Base-by-base conservation (phyloP, 2,113 vertebrate species). In the Zingel zingel region DNA sequence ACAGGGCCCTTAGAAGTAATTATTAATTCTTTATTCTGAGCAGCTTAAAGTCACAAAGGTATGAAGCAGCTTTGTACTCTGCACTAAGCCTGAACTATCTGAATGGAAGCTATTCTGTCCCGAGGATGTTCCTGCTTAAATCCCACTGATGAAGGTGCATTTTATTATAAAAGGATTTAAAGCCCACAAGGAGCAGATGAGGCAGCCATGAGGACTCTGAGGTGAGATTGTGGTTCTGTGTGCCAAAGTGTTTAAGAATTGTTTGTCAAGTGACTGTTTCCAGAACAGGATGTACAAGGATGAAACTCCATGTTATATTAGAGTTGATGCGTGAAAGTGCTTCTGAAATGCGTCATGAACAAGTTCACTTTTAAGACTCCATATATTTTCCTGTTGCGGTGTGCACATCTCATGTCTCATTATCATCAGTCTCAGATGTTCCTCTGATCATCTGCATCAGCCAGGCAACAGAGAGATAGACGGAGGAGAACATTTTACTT, bases 11-110 rank as follows among this genome's bases (percentile, higher is more conserved):
- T 63, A 27, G 19, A 81, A 61, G 76, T 90, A 86, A 91, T 90
- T 88, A 85, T 67, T 48, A 75, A 71, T 73, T 84, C 56, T 82
- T 74, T 57, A 81, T 74, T 64, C 67, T 58, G 63, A 81, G 64
- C 50, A 63, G 66, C 70, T 88, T 70, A 83, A 56, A 78, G 62
- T 78, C 76, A 88, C 70, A 63, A 64, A 83, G 81, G 59, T 76
- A 53, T 53, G 5, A 66, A 78, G 51, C 77, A 12, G 51, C 27
- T 39, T 68, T 62, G 87, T 74, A 45, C 61, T 50, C 21, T 16
- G 48, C 57, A 16, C n/a, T 64, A 11, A 75, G 45, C 54, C 73
- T 0, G 1, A 57, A 14, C 74, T 23, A 15, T 59, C 45, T 25
- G 68, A 79, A 77, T 33, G 21, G 47, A 81, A n/a, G 77, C 72